Conservation (phyloP, 2,113 vertebrate genomes). For the Peromyscus leucopus region DNA sequence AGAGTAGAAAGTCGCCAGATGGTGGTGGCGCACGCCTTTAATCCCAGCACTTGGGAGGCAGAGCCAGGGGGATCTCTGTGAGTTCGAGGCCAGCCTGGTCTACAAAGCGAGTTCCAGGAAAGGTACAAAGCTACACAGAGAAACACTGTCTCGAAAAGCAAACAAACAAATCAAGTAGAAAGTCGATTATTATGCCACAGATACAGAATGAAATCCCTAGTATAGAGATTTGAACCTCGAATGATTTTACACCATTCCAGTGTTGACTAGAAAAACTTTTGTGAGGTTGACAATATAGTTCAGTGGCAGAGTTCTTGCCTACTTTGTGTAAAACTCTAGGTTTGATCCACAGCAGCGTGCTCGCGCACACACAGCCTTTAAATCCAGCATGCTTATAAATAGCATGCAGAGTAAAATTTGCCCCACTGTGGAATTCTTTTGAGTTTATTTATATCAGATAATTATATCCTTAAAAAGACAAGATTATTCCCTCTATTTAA, state of each 20-base stretch:
- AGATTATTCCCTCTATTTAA: conserved; percentile 54
- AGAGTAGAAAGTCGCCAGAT: conserved; percentile 15
- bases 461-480: conserved; percentile 30
- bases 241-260: neutral
- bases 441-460: conserved; percentile 56
- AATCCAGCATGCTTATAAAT: conserved; percentile 37
- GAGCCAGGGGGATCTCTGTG: too few species aligned
- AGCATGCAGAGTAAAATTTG: conserved; percentile 36
- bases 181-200: conserved; percentile 10
- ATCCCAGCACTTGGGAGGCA: too few species aligned
- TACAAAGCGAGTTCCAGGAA: too few species aligned
- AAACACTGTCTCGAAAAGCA: too few species aligned
- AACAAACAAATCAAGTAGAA: neutral
- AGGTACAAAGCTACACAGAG: too few species aligned
- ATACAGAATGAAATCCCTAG: conserved; percentile 6
- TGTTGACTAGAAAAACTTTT: conserved; percentile 12
- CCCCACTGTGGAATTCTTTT: neutral
- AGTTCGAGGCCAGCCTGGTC: too few species aligned
- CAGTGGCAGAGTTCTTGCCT: neutral
- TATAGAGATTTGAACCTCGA: conserved; percentile 34
- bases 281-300: neutral
- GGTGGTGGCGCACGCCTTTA: too few species aligned
- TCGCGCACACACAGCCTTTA: neutral
- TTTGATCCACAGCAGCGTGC: neutral
- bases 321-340: neutral